Evolutionary conservation across 35 echinoderm and acorn worm genomes (phyloP), one percentile per base, ranked within the genome.

Genomic region (Nesometra sesokonis): DNA sequence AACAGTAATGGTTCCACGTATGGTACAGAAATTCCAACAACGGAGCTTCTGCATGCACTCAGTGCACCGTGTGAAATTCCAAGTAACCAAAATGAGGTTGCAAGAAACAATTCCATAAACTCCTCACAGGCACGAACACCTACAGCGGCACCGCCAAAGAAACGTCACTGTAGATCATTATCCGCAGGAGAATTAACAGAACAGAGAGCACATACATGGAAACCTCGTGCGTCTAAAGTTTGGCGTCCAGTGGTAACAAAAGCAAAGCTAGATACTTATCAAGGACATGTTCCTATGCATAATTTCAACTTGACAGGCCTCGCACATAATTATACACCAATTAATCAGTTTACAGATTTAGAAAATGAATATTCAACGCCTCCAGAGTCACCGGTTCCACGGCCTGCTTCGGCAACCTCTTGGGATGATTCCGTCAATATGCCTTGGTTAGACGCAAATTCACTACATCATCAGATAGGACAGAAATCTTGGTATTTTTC

Each of bases 91-190:
- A 67, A 67, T 27, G 52, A 67, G 52, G 52, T 67, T 67, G 52
- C 8, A 17, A 11, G 52, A 67, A 67, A 67, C 52, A 67, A 67
- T 67, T 67, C 52, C 52, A 67, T 67, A 9, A 67, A 67, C 23
- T 43, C 38, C 5, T 67, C 52, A 67, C 52, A 67, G 21, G 52
- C 94, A 80, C 86, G 80, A 39, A 97, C 91, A 0, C 83, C 84
- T 77, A 87, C 92, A 32, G 77, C 83, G 39, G 95, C 92, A 13
- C 95, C 92, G 33, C 95, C 95, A 34, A 94, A 94, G 30, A 94
- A 99, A 82, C 86, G 92, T 35, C 96, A 99, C 88, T 99, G 96
- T 82, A 86, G 96, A 57, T 99, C 96, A 30, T 84, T 93, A 77
- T 99, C 96, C 3, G 85, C 90, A 32, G 96, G 96, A 17, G 93